Evolutionary conservation across 2,113 vertebrate genomes (phyloP).

Genomic region (Grus americana): DNA sequence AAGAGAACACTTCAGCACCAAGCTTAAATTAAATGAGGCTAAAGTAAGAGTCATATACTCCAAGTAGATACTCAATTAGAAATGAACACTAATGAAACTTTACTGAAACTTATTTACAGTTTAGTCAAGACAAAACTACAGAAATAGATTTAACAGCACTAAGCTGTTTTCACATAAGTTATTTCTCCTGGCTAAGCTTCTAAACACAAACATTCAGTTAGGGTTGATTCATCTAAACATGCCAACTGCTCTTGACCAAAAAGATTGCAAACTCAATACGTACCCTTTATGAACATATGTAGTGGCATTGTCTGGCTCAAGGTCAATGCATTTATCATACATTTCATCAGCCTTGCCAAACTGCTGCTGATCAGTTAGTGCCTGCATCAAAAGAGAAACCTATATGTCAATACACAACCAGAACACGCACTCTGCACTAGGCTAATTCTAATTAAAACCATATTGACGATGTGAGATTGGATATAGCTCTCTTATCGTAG

Average conservation of each 20-base stretch:
- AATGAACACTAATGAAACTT: background rate
- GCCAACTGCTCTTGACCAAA: background rate
- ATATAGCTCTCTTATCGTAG: background rate
- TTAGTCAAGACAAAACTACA: background rate
- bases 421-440: background rate
- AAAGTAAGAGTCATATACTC: background rate
- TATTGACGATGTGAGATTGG: background rate
- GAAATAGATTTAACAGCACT: background rate
- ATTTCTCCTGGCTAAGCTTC: background rate
- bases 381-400: constrained; percentile 75
- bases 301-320: constrained; percentile 97
- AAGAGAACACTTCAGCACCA: background rate
- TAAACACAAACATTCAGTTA: background rate
- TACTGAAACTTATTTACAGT: background rate
- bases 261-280: constrained; percentile 25
- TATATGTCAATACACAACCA: background rate
- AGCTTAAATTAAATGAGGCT: background rate
- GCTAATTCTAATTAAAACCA: background rate
- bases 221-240: background rate
- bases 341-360: constrained; percentile 99
- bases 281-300: constrained; percentile 99
- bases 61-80: background rate
- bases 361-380: constrained; percentile 97
- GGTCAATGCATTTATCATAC: constrained; percentile 98
- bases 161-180: background rate